Base-by-base conservation (phyloP, 2,888 invertebrate genomes). In the Cephus pulcher region DNA sequence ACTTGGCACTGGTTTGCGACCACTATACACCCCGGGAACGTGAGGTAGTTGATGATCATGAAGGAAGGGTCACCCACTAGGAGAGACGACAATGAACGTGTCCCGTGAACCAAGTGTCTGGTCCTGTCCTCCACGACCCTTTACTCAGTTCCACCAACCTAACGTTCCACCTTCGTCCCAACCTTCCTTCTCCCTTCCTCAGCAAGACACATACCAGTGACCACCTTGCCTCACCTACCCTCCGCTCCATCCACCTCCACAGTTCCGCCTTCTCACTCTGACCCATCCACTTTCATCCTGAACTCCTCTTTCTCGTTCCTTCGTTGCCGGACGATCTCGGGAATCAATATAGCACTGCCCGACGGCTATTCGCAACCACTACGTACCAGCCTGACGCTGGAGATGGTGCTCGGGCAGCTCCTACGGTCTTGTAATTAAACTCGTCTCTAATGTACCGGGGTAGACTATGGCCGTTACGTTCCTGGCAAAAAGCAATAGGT, bases 61-160 rank as follows among this genome's bases (percentile, higher is more conserved):
- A 87, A 85, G 85, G 84, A 85, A 86, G 85, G 84, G 85, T 85
- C 86, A 82, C 80, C 82, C 82, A 81, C 81, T 80, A 82, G 83
- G 82, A 83, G 80, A 83, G 80, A 81, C 86, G 88, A 89, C 88
- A 88, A 88, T 88, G 86, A 87, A 88, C 88, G 86, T 88, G 88
- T 88, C 86, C 84, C 84, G 88, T 81, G 87, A 88, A 84, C 86
- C 85, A 89, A 89, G 83, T 86, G 85, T 77, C 83, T 80, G 81
- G 32, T 15, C 33, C 32, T 34, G 56, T 56, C 23, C 23, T 56
- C 56, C 56, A 56, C 56, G 56, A 23, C 56, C 56, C 56, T 56
- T 56, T 56, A 9, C 23, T 23, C 56, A 23, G 23, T 56, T 56
- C 56, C 56, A 56, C 56, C 56, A 56, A 9, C 9, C 56, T 23